phyloP scores from a whole-genome alignment of 2,888 invertebrate genomes.

The Ormyrus nitidulus region DNA sequence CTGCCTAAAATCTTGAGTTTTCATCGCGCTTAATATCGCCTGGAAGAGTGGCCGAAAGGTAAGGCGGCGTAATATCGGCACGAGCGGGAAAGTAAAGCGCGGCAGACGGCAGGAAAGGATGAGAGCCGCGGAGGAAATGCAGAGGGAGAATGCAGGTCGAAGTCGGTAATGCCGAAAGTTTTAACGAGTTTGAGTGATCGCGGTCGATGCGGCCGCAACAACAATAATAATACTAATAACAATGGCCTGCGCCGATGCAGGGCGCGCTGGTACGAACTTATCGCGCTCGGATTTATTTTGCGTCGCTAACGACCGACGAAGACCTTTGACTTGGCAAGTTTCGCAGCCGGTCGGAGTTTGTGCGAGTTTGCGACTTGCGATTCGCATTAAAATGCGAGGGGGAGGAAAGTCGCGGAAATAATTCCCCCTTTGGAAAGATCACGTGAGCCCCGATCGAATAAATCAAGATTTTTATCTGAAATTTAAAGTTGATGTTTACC shows the following conservation, averaged over 20 bases:
- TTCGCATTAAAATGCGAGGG: conserved; percentile 44
- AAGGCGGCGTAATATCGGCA: conserved; percentile 34
- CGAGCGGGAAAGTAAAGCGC: conserved; percentile 34
- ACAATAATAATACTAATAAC: conserved; percentile 72
- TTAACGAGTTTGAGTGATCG: conserved; percentile 75
- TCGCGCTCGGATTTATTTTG: conserved; percentile 61
- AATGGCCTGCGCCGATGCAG: conserved; percentile 52
- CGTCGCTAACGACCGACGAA: conserved; percentile 55
- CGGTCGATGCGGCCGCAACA: conserved; percentile 73
- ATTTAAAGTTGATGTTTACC: conserved; percentile 54
- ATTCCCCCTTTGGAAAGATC: conserved; percentile 37
- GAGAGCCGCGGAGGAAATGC: conserved; percentile 38
- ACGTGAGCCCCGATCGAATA: conserved; percentile 52
- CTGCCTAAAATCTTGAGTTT: conserved; percentile 51
- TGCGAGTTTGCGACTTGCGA: conserved; percentile 40
- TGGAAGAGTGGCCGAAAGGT: not conserved
- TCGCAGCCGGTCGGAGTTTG: conserved; percentile 25
- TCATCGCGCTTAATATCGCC: conserved; percentile 52
- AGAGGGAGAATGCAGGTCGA: conserved; percentile 67
- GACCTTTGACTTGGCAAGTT: conserved; percentile 54
- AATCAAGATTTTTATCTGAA: conserved; percentile 54
- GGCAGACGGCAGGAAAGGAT: conserved; percentile 17
- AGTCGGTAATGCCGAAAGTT: conserved; percentile 74
- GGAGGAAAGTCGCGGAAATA: conserved; percentile 29
- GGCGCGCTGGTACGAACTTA: conserved; percentile 69